A percentile compares a stretch with the other conserved stretches of the same genome.
phyloP scores from a whole-genome alignment of 2,888 invertebrate genomes.

The Conchocele bisecta region DNA sequence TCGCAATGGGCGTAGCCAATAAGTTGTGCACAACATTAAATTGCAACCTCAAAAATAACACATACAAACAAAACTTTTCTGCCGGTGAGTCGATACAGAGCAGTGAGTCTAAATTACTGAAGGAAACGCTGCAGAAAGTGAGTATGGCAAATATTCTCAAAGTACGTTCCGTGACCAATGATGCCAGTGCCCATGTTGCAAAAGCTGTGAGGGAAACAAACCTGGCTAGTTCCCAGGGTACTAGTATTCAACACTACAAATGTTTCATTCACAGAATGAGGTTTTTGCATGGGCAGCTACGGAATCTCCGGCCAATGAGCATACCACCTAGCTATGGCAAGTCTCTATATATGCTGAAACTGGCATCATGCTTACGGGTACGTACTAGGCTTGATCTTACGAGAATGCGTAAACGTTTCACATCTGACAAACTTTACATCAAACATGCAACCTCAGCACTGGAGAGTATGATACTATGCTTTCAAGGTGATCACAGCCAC shows the following conservation, averaged over 20 bases:
- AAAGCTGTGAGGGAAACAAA: slow-evolving; percentile 4
- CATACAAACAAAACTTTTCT: slow-evolving; percentile 12
- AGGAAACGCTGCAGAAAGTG: neutral
- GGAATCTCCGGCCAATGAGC: neutral
- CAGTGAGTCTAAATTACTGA: neutral
- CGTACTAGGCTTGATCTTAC: slow-evolving; percentile 1
- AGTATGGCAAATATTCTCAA: slow-evolving; percentile 1
- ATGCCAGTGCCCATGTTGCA: slow-evolving; percentile 13
- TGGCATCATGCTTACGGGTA: slow-evolving; percentile 1
- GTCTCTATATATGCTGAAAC: neutral
- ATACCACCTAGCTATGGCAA: neutral
- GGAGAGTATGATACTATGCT: neutral
- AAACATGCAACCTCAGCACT: neutral
- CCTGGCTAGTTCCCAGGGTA: neutral
- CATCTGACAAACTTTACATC: neutral
- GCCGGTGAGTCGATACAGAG: slow-evolving; percentile 8
- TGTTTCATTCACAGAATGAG: slow-evolving; percentile 23
- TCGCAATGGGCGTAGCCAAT: neutral
- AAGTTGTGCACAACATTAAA: slow-evolving; percentile 8
- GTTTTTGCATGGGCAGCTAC: neutral
- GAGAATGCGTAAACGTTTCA: neutral
- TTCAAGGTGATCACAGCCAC: slow-evolving; percentile 2
- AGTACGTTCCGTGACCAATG: slow-evolving; percentile 8
- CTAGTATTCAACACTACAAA: slow-evolving; percentile 7
- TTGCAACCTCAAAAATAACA: slow-evolving; percentile 4